Conservation (phyloP, 2,113 vertebrate species). For the Bos indicus region DNA sequence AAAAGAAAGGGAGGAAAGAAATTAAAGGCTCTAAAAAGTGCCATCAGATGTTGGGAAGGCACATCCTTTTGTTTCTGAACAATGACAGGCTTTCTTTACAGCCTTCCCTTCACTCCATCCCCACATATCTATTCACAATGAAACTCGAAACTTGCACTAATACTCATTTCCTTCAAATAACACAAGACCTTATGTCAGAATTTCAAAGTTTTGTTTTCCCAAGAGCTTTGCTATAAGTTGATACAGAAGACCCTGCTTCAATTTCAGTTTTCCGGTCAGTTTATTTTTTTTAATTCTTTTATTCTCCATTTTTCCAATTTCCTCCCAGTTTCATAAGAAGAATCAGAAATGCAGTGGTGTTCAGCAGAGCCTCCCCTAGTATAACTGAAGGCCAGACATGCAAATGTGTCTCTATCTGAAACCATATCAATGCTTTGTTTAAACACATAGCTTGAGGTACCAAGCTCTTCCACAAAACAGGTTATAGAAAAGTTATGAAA, state of each 20-base stretch:
- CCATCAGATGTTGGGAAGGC: not conserved
- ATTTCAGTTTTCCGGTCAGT: not conserved
- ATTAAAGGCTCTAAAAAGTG: not conserved
- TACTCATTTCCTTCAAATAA: not conserved
- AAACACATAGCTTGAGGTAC: not conserved
- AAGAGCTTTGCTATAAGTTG: not conserved
- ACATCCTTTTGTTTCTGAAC: not conserved
- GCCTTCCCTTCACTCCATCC: not conserved
- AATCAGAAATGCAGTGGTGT: not conserved
- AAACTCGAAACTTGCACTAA: not conserved
- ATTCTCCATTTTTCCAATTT: not conserved
- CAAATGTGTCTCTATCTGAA: not conserved
- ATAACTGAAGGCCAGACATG: not conserved
- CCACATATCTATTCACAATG: not conserved
- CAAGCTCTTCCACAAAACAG: not conserved
- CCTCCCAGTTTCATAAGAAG: not conserved
- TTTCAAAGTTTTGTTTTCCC: not conserved
- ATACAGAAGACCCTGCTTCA: not conserved
- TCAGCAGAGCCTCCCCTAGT: not conserved
- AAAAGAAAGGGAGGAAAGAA: not conserved
- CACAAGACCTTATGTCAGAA: not conserved
- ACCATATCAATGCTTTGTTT: not conserved
- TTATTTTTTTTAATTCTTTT: not conserved
- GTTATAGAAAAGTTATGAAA: not conserved
- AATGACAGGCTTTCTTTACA: not conserved